Evolutionary conservation across 2,797 vertebrate genomes (phyloP).

Genomic region (Leucoraja ocellata): DNA sequence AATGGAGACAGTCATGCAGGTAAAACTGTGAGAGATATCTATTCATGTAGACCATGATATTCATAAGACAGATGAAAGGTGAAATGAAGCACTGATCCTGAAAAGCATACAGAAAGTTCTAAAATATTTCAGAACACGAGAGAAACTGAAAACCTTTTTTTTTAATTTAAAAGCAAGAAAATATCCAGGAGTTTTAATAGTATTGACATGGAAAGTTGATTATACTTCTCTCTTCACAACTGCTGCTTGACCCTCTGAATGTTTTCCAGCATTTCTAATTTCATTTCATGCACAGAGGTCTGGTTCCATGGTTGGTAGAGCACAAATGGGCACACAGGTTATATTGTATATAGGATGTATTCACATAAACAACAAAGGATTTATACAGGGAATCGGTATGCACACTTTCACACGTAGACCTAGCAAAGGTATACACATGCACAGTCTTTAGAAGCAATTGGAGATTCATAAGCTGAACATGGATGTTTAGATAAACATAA

Average conservation of each 20-base stretch:
- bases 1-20: background rate
- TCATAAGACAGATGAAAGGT: background rate
- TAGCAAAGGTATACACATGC: no score
- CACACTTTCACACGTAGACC: background rate
- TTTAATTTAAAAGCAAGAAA: no score
- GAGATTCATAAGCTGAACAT: background rate
- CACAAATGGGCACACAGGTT: background rate
- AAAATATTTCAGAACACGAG: background rate
- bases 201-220: background rate
- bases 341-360: background rate
- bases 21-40: background rate
- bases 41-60: background rate
- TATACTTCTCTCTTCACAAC: background rate
- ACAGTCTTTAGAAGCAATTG: background rate
- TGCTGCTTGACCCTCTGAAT: background rate
- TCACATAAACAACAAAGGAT: background rate
- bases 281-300: background rate
- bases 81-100: background rate
- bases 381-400: background rate
- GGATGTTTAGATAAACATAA: background rate
- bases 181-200: background rate
- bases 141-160: background rate
- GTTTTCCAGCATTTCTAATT: conserved; percentile 22
- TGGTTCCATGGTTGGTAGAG: background rate
- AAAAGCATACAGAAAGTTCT: background rate